Percentiles rank a stretch among this genome's conserved stretches.
phyloP scores from a whole-genome alignment of 2,797 vertebrate species.

The Pseudochirops cupreus region DNA sequence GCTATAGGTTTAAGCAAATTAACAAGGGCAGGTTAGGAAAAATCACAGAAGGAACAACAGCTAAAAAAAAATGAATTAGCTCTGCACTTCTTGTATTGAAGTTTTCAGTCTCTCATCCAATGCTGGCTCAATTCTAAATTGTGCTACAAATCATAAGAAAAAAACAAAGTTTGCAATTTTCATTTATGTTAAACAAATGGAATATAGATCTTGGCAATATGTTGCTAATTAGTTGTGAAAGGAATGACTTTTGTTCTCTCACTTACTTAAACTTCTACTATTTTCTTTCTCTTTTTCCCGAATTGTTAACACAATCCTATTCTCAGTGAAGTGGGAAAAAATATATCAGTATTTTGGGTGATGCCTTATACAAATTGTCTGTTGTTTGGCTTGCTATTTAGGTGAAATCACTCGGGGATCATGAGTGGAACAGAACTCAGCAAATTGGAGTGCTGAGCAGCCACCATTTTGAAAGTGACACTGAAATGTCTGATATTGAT shows the following conservation, averaged over 20 bases:
- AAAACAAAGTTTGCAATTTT: background rate
- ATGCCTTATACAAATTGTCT: background rate
- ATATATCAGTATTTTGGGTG: background rate
- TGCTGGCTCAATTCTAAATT: background rate
- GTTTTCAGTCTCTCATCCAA: constrained; percentile 18
- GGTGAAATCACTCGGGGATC: constrained; percentile 97
- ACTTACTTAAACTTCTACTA: constrained; percentile 51
- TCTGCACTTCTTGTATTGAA: constrained; percentile 31
- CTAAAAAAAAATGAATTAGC: constrained; percentile 24
- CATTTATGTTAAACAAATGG: constrained; percentile 23
- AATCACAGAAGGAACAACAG: background rate
- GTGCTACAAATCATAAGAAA: constrained; percentile 21
- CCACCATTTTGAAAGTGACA: constrained; percentile 97
- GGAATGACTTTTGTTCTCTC: constrained; percentile 15
- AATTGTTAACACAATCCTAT: background rate
- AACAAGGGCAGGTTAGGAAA: background rate
- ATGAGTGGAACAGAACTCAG: constrained; percentile 96
- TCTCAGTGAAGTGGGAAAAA: background rate
- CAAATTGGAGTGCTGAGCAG: constrained; percentile 93
- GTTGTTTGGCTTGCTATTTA: constrained; percentile 77
- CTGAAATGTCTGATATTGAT: constrained; percentile 99
- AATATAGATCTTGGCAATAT: constrained; percentile 30
- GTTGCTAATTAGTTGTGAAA: background rate
- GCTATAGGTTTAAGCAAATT: background rate
- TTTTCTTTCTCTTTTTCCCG: constrained; percentile 15